Conservation (phyloP, 2,113 vertebrate genomes). For the Canis aureus region DNA sequence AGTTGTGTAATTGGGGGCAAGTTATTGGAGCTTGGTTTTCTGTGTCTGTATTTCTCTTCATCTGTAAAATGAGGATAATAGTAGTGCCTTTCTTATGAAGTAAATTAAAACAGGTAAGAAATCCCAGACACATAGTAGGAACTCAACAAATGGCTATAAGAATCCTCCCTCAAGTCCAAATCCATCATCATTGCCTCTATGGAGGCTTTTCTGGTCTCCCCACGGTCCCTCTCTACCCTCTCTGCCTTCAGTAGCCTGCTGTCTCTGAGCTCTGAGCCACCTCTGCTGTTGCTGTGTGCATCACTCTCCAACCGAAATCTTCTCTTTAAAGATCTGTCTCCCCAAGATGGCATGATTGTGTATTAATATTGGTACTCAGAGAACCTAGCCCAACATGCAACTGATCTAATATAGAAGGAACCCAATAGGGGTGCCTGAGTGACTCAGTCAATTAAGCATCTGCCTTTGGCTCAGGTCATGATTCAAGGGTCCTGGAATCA, state of each 20-base stretch:
- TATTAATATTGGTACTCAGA: background rate
- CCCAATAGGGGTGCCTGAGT: background rate
- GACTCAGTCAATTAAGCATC: too few species aligned
- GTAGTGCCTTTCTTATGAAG: background rate
- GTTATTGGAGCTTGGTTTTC: background rate
- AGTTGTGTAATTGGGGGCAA: background rate
- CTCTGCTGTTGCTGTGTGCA: background rate
- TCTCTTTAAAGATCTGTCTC: background rate
- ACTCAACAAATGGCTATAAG: background rate
- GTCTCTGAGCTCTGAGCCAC: background rate
- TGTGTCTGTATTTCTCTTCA: background rate
- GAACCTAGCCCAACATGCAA: background rate
- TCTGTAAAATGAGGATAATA: background rate
- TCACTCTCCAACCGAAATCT: background rate
- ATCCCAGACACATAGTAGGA: background rate
- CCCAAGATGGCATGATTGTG: rapidly evolving
- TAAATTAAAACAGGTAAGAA: background rate
- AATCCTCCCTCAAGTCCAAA: background rate
- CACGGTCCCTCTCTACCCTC: too few species aligned
- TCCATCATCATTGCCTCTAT: background rate
- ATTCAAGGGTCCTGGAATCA: too few species aligned
- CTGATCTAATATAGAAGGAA: background rate
- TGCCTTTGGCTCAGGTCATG: too few species aligned
- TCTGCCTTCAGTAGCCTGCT: background rate
- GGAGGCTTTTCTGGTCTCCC: background rate